A percentile compares a stretch with the other conserved stretches of the same genome.
phyloP scores from a whole-genome alignment of 2,888 invertebrate genomes.

The Macaria notata region DNA sequence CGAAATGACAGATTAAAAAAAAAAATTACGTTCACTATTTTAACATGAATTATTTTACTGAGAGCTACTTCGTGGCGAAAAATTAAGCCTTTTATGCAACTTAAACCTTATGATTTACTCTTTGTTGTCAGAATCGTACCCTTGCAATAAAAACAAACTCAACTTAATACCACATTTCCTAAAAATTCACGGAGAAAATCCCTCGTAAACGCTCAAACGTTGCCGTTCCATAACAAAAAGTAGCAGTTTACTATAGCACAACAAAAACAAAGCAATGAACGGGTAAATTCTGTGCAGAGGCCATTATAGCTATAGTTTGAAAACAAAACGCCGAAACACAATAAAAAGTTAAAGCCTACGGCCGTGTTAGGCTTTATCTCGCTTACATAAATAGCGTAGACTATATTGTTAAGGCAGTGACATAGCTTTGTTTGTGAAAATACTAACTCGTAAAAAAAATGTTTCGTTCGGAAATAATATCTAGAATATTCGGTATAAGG shows the following conservation, averaged over 20 bases:
- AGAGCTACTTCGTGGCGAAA: too few species aligned
- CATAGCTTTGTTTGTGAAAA: background rate
- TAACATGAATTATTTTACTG: too few species aligned
- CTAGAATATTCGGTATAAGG: too few species aligned
- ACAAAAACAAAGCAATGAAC: constrained; percentile 37
- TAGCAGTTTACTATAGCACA: constrained; percentile 37
- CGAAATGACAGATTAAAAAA: too few species aligned
- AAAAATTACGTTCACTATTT: too few species aligned
- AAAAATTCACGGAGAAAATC: constrained; percentile 19
- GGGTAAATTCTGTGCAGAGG: constrained; percentile 28
- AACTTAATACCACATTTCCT: constrained; percentile 3
- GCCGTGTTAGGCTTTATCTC: constrained; percentile 60
- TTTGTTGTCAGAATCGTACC: too few species aligned
- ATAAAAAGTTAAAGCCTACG: constrained; percentile 59
- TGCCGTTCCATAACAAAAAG: constrained; percentile 27
- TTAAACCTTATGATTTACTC: too few species aligned
- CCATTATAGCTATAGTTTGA: constrained; percentile 52
- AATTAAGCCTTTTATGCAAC: too few species aligned
- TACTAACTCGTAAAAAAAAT: too few species aligned
- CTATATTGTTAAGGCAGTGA: constrained; percentile 15
- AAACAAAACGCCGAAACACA: constrained; percentile 56
- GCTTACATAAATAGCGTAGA: constrained; percentile 54
- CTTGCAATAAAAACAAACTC: too few species aligned
- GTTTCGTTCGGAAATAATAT: too few species aligned
- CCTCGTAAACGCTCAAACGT: constrained; percentile 22